Percentiles rank a stretch among this genome's conserved stretches.
These are phyloP conservation scores for Tapirus terrestris DNA, from an alignment of 2,113 vertebrate species.

Conservation along the genomic window DNA sequence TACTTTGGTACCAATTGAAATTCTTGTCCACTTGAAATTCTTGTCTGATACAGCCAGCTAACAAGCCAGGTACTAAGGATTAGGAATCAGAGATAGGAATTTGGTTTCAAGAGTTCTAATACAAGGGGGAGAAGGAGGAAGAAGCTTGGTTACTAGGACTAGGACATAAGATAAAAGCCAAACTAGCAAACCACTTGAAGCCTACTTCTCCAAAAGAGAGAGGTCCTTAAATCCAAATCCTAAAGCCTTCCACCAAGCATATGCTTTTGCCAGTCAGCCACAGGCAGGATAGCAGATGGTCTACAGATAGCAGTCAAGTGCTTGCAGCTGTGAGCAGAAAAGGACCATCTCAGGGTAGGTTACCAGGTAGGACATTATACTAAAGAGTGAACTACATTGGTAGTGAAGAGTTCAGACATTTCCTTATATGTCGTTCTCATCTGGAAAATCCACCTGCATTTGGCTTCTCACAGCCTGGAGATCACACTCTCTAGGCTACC, in stretches of 20 bases:
- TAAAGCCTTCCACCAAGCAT: background rate
- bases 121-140: background rate
- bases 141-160: background rate
- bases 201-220: background rate
- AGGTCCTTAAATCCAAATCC: background rate
- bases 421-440: background rate
- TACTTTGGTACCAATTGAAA: background rate
- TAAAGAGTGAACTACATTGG: background rate
- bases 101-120: conserved; percentile 37
- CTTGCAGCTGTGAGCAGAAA: background rate
- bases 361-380: background rate
- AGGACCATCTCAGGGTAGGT: background rate
- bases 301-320: background rate
- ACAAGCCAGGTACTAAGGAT: background rate
- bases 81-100: background rate
- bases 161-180: background rate
- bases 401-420: background rate
- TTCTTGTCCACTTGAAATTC: background rate
- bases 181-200: background rate
- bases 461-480: background rate
- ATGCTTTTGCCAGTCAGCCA: background rate
- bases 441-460: background rate
- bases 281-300: background rate
- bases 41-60: background rate
- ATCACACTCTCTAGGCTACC: background rate